Percentiles rank a stretch among this genome's conserved stretches.
These are phyloP conservation scores for Scartelaos histophorus DNA, from an alignment of 2,113 vertebrate species.

Conservation along the genomic window DNA sequence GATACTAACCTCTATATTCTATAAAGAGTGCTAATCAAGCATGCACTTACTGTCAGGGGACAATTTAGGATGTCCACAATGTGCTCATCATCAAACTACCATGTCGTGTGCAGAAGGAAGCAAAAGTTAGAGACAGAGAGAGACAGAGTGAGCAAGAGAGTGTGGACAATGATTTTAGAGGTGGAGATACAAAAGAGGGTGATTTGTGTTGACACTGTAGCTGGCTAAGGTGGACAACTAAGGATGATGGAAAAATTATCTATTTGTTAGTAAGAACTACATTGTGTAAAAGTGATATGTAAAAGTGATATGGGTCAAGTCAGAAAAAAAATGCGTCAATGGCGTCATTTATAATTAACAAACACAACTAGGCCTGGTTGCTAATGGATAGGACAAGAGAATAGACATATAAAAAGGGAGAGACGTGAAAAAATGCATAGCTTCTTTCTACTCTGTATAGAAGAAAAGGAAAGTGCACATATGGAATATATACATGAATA, in stretches of 20 bases:
- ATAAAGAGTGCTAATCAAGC: conserved; percentile 65
- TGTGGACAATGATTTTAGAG: conserved; percentile 39
- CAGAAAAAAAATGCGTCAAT: neutral
- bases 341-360: conserved; percentile 55
- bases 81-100: conserved; percentile 80
- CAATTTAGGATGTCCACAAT: conserved; percentile 82
- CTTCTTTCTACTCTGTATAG: conserved; percentile 18
- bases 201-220: conserved; percentile 42
- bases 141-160: conserved; percentile 63
- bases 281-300: neutral
- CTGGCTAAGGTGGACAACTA: conserved; percentile 13
- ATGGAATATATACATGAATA: neutral
- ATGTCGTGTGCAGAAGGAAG: conserved; percentile 66
- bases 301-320: neutral
- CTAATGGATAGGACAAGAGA: conserved; percentile 22
- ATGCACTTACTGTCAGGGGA: conserved; percentile 82
- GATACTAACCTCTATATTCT: conserved; percentile 56
- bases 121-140: conserved; percentile 63
- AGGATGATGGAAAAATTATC: conserved; percentile 24
- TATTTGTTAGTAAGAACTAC: neutral
- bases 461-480: conserved; percentile 10
- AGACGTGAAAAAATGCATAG: conserved; percentile 1
- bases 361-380: conserved; percentile 32
- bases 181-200: conserved; percentile 28
- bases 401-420: conserved; percentile 19